Percentiles rank a stretch among this genome's conserved stretches.
phyloP scores from a whole-genome alignment of 2,797 vertebrate species.

The Poecilia gillii region DNA sequence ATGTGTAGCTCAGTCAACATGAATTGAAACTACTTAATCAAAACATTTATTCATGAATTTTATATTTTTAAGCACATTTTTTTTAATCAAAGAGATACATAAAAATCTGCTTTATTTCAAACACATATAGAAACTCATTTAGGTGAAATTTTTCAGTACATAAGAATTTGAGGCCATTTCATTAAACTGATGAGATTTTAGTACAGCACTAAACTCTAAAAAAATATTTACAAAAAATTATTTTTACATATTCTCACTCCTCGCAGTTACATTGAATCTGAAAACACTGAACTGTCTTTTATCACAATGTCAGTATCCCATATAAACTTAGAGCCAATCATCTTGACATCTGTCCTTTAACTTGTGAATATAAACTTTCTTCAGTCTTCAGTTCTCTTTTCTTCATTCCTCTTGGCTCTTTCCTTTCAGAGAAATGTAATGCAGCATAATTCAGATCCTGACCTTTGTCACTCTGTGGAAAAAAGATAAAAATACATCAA shows the following conservation, averaged over 20 bases:
- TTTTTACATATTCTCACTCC: not conserved
- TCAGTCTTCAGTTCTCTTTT: not conserved
- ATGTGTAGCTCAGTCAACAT: not conserved
- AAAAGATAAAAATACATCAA: not conserved
- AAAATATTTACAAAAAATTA: not conserved
- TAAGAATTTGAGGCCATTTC: not conserved
- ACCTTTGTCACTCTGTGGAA: not conserved
- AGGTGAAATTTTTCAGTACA: not conserved
- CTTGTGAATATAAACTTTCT: constrained; percentile 8
- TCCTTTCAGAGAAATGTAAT: constrained; percentile 2
- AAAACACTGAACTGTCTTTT: not conserved
- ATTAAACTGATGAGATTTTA: not conserved
- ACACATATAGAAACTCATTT: not conserved
- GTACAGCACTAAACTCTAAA: not conserved
- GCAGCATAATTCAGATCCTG: constrained; percentile 7
- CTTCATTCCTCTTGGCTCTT: not conserved
- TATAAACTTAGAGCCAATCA: not conserved
- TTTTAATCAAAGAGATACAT: not conserved
- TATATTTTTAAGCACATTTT: not conserved
- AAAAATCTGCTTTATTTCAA: not conserved
- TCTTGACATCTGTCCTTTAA: not conserved
- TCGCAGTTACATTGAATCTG: not conserved
- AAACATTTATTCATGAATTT: not conserved
- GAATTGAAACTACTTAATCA: not conserved
- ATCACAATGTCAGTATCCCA: not conserved